Conservation (phyloP, 2,888 invertebrate species). For the Drosophila flavopinicola region DNA sequence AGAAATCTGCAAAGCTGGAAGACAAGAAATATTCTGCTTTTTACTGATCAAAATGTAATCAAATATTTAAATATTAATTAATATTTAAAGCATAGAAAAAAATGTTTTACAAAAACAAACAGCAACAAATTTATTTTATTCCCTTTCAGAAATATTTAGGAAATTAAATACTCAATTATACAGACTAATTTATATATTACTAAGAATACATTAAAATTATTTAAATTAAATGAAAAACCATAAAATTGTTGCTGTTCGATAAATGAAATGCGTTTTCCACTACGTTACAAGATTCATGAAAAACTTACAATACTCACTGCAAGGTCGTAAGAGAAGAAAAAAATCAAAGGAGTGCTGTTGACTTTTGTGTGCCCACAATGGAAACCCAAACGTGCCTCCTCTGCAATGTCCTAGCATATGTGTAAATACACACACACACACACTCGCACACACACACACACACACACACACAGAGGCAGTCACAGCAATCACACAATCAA, state of each 20-base stretch:
- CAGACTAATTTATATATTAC: too few relatives aligned
- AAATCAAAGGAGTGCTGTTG: conserved; percentile 51
- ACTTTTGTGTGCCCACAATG: conserved; percentile 64
- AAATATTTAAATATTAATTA: too few relatives aligned
- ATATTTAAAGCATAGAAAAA: too few relatives aligned
- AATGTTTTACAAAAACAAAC: too few relatives aligned
- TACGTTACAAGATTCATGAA: not conserved
- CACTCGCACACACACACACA: conserved; percentile 4
- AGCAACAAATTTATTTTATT: too few relatives aligned
- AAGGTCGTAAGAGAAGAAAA: not conserved
- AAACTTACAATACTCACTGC: not conserved
- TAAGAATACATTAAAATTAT: not conserved
- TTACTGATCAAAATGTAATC: too few relatives aligned
- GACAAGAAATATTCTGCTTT: too few relatives aligned
- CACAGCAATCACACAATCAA: conserved; percentile 63
- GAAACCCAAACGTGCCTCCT: conserved; percentile 38
- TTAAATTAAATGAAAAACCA: not conserved
- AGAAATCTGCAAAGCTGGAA: too few relatives aligned
- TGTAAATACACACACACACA: conserved; percentile 16
- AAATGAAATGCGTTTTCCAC: too few relatives aligned
- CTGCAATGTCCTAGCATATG: conserved; percentile 38
- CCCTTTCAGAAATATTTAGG: too few relatives aligned
- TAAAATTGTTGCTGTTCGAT: too few relatives aligned
- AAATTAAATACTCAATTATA: too few relatives aligned
- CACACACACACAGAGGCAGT: not conserved